These are phyloP conservation scores for Semaprochilodus insignis DNA, from an alignment of 2,797 vertebrate genomes.

Conservation along the genomic window DNA sequence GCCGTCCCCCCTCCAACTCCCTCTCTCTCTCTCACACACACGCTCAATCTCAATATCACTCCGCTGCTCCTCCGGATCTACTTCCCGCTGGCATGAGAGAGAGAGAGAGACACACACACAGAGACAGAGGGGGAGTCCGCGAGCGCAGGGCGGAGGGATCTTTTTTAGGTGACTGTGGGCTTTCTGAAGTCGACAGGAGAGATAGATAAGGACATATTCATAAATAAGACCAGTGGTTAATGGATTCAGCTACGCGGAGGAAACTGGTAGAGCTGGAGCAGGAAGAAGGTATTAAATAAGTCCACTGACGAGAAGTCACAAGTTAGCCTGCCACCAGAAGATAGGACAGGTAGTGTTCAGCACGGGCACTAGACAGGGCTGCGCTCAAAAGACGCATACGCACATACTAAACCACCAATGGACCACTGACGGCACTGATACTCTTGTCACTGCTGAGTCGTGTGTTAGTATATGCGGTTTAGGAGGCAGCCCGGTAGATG, in stretches of 20 bases:
- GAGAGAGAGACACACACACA: not conserved
- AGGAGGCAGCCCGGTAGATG: too few species aligned
- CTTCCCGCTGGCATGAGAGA: constrained; percentile 72
- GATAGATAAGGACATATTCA: constrained; percentile 48
- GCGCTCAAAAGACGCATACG: too few species aligned
- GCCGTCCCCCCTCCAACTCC: constrained; percentile 37
- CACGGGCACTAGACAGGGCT: too few species aligned
- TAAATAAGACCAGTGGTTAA: not conserved
- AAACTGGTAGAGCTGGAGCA: too few species aligned
- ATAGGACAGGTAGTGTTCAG: too few species aligned
- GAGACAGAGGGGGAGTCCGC: not conserved
- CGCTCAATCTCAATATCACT: constrained; percentile 72
- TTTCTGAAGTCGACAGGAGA: not conserved
- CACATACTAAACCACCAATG: too few species aligned
- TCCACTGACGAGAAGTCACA: too few species aligned
- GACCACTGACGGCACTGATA: too few species aligned
- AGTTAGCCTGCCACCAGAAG: too few species aligned
- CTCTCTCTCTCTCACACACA: constrained; percentile 58
- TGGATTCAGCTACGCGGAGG: too few species aligned
- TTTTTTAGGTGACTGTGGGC: not conserved
- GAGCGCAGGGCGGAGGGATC: not conserved
- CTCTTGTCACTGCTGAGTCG: too few species aligned
- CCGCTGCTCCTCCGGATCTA: constrained; percentile 82
- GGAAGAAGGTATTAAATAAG: too few species aligned
- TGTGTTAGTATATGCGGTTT: not conserved